These are phyloP conservation scores for Andricus curvator DNA, from an alignment of 2,888 invertebrate genomes.

Conservation along the genomic window DNA sequence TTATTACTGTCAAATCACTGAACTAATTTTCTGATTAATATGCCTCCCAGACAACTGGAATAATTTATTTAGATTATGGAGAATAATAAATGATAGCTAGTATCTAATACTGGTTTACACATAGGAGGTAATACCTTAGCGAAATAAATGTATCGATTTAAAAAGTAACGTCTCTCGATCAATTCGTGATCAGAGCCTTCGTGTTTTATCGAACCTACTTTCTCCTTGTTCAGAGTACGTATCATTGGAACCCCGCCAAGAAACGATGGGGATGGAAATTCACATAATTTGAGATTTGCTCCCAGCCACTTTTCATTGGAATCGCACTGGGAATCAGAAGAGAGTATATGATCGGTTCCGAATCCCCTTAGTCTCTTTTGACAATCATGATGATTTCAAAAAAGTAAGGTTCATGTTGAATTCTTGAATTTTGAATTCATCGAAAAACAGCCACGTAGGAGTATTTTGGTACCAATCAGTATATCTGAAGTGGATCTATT, in stretches of 20 bases:
- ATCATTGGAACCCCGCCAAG: constrained; percentile 48
- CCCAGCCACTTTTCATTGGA: constrained; percentile 8
- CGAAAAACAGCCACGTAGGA: not conserved
- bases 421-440: not conserved
- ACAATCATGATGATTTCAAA: constrained; percentile 18
- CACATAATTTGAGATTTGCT: constrained; percentile 46
- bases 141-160: constrained; percentile 22
- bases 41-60: too few relatives aligned
- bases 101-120: too few relatives aligned
- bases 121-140: not conserved
- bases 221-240: constrained; percentile 12
- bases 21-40: not conserved
- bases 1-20: not conserved
- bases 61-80: not conserved
- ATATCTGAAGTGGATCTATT: not conserved
- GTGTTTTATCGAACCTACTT: constrained; percentile 30
- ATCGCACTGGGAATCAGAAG: constrained; percentile 36
- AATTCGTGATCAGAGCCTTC: constrained; percentile 17
- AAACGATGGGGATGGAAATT: constrained; percentile 43
- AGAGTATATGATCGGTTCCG: constrained; percentile 3
- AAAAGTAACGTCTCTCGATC: constrained; percentile 3
- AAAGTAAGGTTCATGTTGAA: not conserved
- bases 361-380: constrained; percentile 41
- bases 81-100: not conserved
- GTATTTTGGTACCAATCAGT: not conserved